Base-by-base conservation (phyloP, 1,140 invertebrate genomes). In the Ceratosolen solmsi region DNA sequence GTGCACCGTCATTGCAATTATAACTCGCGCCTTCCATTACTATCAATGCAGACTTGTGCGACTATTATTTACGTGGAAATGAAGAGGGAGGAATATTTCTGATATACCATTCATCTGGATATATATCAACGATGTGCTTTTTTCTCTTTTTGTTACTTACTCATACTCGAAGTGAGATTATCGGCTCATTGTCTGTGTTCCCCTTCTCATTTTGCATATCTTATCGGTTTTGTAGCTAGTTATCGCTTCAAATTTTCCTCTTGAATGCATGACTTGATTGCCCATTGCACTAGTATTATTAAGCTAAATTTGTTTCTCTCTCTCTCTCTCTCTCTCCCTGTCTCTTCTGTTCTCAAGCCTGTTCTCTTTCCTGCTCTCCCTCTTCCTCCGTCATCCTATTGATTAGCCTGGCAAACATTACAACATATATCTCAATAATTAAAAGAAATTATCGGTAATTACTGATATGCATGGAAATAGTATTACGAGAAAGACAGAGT, bases 241-340 rank as follows among this genome's bases (percentile, higher is more conserved):
- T 65, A 36, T 65, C 30, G n/a, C 30, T 36, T 60, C 9, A 20
- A 9, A 60, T 65, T 65, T 36, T 36, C 13, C 60, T 65, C 60
- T 36, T 20, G 30, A 36, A 36, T 65, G 60, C 30, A 11, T 36
- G 2, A 36, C 30, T 36, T 36, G 30, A 36, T 65, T 33, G n/a
- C 13, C 17, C 17, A 36, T 36, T 5, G 30, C 4, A 0, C 30
- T 11, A 17, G 9, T 33, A 65, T 65, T 65, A 65, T 65, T 13
- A 36, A 5, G 11, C 9, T 22, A 36, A 36, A 0, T 2, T 38
- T 11, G 27, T 25, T 15, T 41, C 1, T 41, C n/a, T 46, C 51
- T 17, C 65, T 79, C 41, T 70, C 22, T 54, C 30, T 75, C n/a
- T 30, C 71, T 56, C 71, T 49, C 68, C n/a, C 41, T 49, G 36